Evolutionary conservation across 1,140 invertebrate species (phyloP), one percentile per base, ranked within the genome.

Genomic region (Ips typographus): DNA sequence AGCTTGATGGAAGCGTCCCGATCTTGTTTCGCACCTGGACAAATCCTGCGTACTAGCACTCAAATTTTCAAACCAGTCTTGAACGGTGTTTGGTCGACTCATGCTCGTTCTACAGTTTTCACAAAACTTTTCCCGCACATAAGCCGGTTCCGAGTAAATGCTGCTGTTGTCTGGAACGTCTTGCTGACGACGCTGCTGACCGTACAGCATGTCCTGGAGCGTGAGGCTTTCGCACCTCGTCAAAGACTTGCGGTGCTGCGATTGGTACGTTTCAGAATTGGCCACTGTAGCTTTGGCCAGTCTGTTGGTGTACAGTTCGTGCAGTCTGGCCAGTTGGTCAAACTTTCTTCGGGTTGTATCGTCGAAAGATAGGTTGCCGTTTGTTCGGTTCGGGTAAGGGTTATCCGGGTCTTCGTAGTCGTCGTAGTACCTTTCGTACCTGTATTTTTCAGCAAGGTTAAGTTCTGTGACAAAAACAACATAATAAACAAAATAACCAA

Each of bases 91-190:
- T 5, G 89, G 89, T 70, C 89, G 84, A 3, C 87, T 85, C 84
- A 90, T 87, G 71, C 86, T 87, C 68, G 88, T 83, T 76, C 89
- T 87, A 77, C 89, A 91, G 76, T 90, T 90, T 81, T 90, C 87
- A 80, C 90, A 91, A 73, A 90, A 88, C 81, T 89, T 90, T 75
- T 89, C 89, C 79, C 90, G 84, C n/a, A 84, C 80, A 75, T 90
- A 92, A 4, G 90, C 89, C 1, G 92, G 92, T 80, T 94, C 92
- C 77, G 91, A 93, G 76, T 91, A 92, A 56, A 93, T 91, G 74
- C 91, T 91, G 74, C 85, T 84, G 69, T 85, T 85, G 74, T 86
- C 90, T 74, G 86, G 87, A 78, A 84, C 88, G 79, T 87, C 88
- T 72, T 85, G 44, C 85, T 37, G 82, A 55, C 55, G 55, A 93